Evolutionary conservation across 2,888 invertebrate genomes (phyloP).

Genomic region (Mythimna pallens): DNA sequence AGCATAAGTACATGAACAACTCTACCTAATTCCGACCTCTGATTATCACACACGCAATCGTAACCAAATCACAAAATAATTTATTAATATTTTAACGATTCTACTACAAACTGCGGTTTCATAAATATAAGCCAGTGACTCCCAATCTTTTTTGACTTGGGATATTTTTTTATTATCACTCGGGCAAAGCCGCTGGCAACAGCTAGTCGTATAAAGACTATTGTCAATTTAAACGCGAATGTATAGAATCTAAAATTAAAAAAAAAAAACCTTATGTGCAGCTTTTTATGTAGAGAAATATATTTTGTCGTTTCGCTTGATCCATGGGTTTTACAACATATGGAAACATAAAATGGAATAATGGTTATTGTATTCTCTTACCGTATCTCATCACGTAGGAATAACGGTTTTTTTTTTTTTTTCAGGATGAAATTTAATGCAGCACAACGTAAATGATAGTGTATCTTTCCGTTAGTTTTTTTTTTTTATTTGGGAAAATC

Average conservation of each 20-base stretch:
- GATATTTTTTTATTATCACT: no score
- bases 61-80: neutral
- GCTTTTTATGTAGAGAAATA: constrained; percentile 22
- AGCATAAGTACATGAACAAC: no score
- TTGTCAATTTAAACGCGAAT: constrained; percentile 50
- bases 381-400: neutral
- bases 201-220: constrained; percentile 25
- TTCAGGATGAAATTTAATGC: neutral
- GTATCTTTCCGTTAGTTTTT: no score
- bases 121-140: neutral
- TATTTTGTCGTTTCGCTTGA: constrained; percentile 18
- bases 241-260: constrained; percentile 28
- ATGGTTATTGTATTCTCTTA: neutral
- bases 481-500: no score
- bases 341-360: constrained; percentile 17
- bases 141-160: no score
- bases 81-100: neutral
- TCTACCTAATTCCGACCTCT: no score
- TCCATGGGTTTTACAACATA: constrained; percentile 12
- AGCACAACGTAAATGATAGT: no score
- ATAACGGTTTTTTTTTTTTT: neutral
- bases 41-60: neutral
- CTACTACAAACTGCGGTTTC: neutral
- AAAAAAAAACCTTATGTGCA: constrained; percentile 13
- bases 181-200: no score